Base-by-base conservation (phyloP, 30 jellyfish, hydroid and myxozoan genomes). In the Turritopsis rubra region DNA sequence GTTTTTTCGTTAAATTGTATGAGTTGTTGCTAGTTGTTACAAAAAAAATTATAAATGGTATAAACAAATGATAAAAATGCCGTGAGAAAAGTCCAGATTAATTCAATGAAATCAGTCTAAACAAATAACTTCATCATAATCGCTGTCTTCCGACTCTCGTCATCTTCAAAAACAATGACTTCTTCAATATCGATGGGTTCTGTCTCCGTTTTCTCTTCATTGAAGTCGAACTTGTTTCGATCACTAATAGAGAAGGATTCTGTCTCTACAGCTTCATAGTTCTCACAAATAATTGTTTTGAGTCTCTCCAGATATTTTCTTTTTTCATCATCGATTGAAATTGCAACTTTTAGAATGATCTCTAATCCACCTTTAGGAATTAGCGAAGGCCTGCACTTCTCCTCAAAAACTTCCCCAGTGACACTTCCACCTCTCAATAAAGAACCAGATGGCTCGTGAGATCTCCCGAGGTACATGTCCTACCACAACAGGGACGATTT, bases 331-430 rank as follows among this genome's bases (percentile, higher is more conserved):
- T 22, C 76, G 28, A 22, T 66, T 66, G 28, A n/a, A 66, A 66
- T n/a, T 66, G 8, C 17, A 5, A 66, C 76, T 25, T n/a, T 25
- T 5, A 66, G 29, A 4, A 66, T n/a, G 28, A 68, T 1, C 30
- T 68, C 77, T n/a, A 68, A 27, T 68, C 77, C 77, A 17, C 5
- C 77, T 68, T 68, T 68, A 7, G 77, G 77, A 68, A 68, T 68
- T 16, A 22, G 77, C 1, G 77, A 68, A 27, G 77, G 77, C 28
- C 30, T n/a, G 30, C 77, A 68, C 21, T 19, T 23, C 30, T 68
- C 77, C 21, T 68, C 77, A 23, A 68, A 68, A 7, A 68, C 77
- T 68, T 68, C 17, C 21, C 77, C 77, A 68, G 30, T 68, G 28
- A 68, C 21, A n/a, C 30, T 68, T 23, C 77, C 77, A 8, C 77